A percentile compares a stretch with the other conserved stretches of the same genome.
Conservation (phyloP, 2,888 invertebrate genomes). For the Fragum sueziense region DNA sequence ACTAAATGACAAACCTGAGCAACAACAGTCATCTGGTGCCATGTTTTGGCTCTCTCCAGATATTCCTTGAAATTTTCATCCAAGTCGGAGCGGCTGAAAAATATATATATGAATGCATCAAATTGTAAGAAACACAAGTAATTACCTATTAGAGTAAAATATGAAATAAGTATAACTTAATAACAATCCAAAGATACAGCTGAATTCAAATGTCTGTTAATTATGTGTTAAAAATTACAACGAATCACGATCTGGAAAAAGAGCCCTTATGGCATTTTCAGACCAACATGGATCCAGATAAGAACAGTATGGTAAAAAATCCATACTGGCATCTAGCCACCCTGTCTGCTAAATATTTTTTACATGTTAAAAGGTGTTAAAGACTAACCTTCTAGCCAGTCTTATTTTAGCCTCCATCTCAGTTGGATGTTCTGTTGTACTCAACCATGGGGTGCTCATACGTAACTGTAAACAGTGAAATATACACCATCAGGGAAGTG, state of each 20-base stretch:
- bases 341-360: no score
- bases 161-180: neutral
- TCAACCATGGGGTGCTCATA: slow-evolving; percentile 80
- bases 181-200: neutral
- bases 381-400: slow-evolving; percentile 74
- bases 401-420: slow-evolving; percentile 80
- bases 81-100: slow-evolving; percentile 73
- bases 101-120: neutral
- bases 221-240: no score
- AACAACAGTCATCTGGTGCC: slow-evolving; percentile 76
- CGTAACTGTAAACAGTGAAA: slow-evolving; percentile 73
- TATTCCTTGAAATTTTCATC: slow-evolving; percentile 70
- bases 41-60: slow-evolving; percentile 72
- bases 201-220: no score
- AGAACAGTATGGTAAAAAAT: no score
- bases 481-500: no score
- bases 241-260: no score
- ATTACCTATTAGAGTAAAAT: neutral
- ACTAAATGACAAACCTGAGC: slow-evolving; percentile 67
- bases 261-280: no score
- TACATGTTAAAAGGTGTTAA: no score
- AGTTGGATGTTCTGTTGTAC: slow-evolving; percentile 68
- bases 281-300: no score
- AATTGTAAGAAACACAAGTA: neutral
- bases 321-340: no score